Conservation (phyloP, 2,113 vertebrate species). For the Eurypyga helias region DNA sequence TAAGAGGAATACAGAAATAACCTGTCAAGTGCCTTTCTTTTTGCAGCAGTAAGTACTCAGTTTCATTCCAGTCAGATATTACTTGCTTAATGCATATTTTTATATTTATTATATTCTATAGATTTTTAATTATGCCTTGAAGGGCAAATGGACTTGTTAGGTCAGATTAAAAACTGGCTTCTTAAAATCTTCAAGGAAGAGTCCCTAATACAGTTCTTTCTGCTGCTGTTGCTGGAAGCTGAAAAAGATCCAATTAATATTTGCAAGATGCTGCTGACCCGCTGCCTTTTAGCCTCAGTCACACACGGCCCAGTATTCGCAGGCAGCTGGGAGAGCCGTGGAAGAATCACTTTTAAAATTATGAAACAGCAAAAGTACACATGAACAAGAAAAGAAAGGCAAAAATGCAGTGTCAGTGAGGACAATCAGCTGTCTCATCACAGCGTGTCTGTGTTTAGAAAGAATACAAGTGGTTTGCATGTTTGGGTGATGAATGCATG, state of each 20-base stretch:
- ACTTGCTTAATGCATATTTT: constrained; percentile 20
- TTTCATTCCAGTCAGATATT: neutral
- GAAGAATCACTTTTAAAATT: neutral
- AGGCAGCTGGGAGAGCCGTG: rapidly evolving
- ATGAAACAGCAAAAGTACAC: neutral
- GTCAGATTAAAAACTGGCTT: constrained; percentile 3
- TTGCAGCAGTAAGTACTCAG: neutral
- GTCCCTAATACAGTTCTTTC: neutral
- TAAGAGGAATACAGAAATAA: neutral
- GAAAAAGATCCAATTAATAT: constrained; percentile 23
- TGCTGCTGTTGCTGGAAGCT: neutral
- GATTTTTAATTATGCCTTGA: constrained; percentile 41
- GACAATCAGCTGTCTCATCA: neutral
- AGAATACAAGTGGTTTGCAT: neutral
- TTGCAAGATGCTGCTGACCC: neutral
- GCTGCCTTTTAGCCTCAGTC: neutral
- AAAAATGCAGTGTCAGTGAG: neutral
- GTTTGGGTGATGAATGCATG: constrained; percentile 38
- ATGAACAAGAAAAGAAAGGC: neutral
- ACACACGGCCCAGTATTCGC: rapidly evolving
- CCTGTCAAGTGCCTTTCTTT: neutral
- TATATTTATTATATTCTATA: constrained; percentile 4
- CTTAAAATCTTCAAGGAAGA: neutral
- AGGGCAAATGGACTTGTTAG: constrained; percentile 26
- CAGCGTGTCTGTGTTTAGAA: neutral